Percentiles rank a stretch among this genome's conserved stretches.
These are phyloP conservation scores for Austrolebias charrua DNA, from an alignment of 2,797 vertebrate species.

Conservation along the genomic window DNA sequence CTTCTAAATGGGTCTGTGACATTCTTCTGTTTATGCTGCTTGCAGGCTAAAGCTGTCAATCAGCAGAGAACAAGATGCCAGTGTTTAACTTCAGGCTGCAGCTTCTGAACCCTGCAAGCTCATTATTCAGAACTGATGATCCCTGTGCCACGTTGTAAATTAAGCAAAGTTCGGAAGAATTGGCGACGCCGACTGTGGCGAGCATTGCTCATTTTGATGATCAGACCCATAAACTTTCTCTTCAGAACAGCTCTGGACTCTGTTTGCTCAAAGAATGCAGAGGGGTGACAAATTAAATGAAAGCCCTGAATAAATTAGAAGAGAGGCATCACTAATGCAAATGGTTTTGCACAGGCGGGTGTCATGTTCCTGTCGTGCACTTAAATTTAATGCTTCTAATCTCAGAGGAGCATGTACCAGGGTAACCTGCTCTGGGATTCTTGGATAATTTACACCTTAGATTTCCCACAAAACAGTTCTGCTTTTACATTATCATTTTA, in stretches of 20 bases:
- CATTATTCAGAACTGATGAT: conserved; percentile 53
- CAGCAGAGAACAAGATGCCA: conserved; percentile 39
- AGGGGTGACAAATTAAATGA: conserved; percentile 14
- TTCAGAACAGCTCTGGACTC: conserved; percentile 2
- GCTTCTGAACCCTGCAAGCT: conserved; percentile 32
- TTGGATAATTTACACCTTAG: conserved; percentile 1
- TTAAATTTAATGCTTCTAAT: conserved; percentile 4
- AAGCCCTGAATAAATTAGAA: conserved; percentile 2
- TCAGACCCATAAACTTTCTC: conserved; percentile 15
- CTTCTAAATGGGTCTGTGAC: conserved; percentile 54
- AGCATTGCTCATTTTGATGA: conserved; percentile 16
- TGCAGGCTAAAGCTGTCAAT: conserved; percentile 58
- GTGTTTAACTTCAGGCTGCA: conserved; percentile 40
- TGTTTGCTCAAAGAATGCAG: conserved; percentile 4
- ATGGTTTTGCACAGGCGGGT: neutral
- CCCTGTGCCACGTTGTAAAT: conserved; percentile 39
- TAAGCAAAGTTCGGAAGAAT: conserved; percentile 26
- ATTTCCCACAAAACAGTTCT: neutral
- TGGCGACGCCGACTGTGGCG: conserved; percentile 10
- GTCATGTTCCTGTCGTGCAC: neutral
- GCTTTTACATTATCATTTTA: neutral
- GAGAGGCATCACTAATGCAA: conserved; percentile 2
- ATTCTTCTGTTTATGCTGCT: conserved; percentile 45
- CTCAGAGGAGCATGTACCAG: neutral
- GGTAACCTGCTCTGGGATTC: neutral